Conservation (phyloP, 2,797 vertebrate genomes). For the Cirrhinus molitorella region DNA sequence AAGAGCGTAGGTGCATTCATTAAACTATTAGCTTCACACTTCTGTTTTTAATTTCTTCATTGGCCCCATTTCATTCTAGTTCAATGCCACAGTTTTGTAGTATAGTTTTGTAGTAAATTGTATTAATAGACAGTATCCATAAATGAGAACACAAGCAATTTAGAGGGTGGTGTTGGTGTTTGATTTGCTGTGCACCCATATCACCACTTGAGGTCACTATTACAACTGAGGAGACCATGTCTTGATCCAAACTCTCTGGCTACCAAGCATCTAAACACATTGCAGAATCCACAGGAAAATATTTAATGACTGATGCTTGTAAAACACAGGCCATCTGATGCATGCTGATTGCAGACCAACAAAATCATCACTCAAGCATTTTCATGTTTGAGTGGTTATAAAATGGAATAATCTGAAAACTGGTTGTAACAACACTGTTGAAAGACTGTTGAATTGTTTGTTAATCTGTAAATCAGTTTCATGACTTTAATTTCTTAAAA, state of each 20-base stretch:
- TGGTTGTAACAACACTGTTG: too few relatives aligned
- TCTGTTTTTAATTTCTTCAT: too few relatives aligned
- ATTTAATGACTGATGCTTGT: background rate
- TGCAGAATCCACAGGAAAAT: background rate
- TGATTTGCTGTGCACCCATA: background rate
- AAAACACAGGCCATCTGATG: background rate
- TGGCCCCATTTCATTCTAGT: too few relatives aligned
- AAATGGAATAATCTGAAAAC: background rate
- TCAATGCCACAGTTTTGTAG: too few relatives aligned
- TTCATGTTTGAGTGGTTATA: background rate
- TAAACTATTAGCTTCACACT: too few relatives aligned
- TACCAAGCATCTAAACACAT: background rate
- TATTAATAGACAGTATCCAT: too few relatives aligned
- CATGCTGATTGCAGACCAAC: background rate
- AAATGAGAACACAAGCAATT: background rate
- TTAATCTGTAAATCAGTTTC: background rate
- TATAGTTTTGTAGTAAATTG: too few relatives aligned
- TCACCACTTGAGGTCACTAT: conserved; percentile 7
- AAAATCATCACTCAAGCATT: background rate
- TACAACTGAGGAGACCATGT: background rate
- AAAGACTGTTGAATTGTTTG: background rate
- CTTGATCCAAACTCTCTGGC: background rate
- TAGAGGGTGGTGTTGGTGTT: background rate
- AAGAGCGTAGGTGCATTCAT: too few relatives aligned
- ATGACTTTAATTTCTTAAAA: background rate